phyloP scores from a whole-genome alignment of 2,113 vertebrate genomes.

The Progne subis region DNA sequence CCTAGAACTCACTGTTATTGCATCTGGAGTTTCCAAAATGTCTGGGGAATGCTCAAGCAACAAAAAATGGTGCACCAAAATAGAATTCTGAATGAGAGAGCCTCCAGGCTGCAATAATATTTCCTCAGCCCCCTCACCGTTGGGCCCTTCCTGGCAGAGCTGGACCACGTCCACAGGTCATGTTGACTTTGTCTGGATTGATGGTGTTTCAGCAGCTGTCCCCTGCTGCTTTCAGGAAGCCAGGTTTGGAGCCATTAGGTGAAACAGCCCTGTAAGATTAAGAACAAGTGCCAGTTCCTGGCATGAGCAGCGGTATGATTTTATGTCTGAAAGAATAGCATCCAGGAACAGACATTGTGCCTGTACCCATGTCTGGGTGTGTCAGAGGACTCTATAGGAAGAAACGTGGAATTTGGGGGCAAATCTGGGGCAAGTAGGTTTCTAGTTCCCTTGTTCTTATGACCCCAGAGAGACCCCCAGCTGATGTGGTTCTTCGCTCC shows the following conservation, averaged over 20 bases:
- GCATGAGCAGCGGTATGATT: background rate
- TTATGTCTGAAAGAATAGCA: background rate
- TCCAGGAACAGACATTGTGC: background rate
- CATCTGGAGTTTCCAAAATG: background rate
- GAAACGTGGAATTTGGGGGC: accelerated
- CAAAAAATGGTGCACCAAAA: conserved; percentile 1
- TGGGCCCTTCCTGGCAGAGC: conserved; percentile 34
- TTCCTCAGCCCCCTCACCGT: background rate
- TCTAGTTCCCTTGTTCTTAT: background rate
- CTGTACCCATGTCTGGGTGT: background rate
- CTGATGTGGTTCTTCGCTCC: background rate
- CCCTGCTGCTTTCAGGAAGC: conserved; percentile 10
- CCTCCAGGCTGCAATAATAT: conserved; percentile 34
- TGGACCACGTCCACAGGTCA: conserved; percentile 12
- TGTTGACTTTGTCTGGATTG: conserved; percentile 41
- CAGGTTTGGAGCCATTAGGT: background rate
- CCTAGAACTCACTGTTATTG: background rate
- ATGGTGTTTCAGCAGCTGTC: conserved; percentile 39
- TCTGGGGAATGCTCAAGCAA: background rate
- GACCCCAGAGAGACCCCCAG: background rate
- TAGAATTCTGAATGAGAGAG: conserved; percentile 36
- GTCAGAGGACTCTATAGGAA: background rate
- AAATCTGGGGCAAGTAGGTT: background rate
- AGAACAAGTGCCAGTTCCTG: background rate
- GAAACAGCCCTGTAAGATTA: background rate